These are phyloP conservation scores for Tauraco hartlaubi DNA, from an alignment of 2,797 vertebrate species.

Conservation along the genomic window DNA sequence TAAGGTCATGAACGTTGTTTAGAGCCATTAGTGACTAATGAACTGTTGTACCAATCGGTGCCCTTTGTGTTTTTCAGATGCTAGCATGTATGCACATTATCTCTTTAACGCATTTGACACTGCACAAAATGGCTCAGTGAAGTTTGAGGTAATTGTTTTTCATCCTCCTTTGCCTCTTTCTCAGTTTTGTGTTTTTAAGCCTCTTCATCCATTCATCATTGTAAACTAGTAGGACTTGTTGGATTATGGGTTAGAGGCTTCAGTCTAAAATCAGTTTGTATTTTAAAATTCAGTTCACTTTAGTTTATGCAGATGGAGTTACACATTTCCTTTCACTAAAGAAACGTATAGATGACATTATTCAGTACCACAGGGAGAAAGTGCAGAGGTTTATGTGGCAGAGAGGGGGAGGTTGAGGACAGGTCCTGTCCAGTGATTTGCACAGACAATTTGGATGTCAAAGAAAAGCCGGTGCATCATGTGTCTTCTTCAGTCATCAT, in stretches of 20 bases:
- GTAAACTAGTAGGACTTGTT: neutral
- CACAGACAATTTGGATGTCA: neutral
- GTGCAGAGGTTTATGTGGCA: neutral
- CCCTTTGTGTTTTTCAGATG: conserved; percentile 85
- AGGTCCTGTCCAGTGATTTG: neutral
- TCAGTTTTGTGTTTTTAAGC: neutral
- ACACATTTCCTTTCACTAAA: neutral
- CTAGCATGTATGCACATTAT: conserved; percentile 96
- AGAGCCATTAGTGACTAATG: neutral
- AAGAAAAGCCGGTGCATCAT: neutral
- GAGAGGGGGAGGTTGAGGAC: neutral
- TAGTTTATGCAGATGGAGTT: neutral
- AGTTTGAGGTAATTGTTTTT: conserved; percentile 90
- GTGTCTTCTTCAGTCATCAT: neutral
- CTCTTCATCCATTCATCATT: neutral
- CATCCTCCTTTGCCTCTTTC: neutral
- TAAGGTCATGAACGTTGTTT: neutral
- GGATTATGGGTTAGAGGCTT: neutral
- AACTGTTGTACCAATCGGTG: neutral
- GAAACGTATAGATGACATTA: neutral
- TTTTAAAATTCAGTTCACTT: neutral
- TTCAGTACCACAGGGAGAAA: neutral
- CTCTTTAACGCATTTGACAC: conserved; percentile 97
- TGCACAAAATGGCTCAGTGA: conserved; percentile 94
- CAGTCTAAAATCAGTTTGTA: neutral